Evolutionary conservation across 2,797 vertebrate genomes (phyloP).

Genomic region (Sardinella longiceps): DNA sequence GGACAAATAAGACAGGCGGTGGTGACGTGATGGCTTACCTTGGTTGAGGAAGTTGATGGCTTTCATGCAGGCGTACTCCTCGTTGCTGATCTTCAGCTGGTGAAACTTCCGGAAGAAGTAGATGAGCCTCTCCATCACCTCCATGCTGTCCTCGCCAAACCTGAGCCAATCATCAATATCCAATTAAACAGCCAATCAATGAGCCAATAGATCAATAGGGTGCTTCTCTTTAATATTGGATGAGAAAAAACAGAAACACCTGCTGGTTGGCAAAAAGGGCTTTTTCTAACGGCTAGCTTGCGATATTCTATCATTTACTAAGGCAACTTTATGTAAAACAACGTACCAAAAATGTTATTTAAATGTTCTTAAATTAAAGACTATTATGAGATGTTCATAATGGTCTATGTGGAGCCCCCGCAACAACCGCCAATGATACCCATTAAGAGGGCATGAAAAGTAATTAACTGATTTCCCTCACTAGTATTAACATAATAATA

Average conservation of each 20-base stretch:
- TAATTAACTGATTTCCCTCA: not conserved
- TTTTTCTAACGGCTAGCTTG: not conserved
- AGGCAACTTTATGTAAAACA: not conserved
- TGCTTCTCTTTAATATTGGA: not conserved
- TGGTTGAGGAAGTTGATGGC: slow-evolving; percentile 85
- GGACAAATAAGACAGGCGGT: too few species aligned
- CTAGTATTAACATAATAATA: not conserved
- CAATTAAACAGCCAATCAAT: slow-evolving; percentile 4
- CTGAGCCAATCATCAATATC: slow-evolving; percentile 54
- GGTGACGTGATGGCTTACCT: slow-evolving; percentile 60
- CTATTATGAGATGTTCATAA: not conserved
- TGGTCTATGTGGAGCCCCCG: not conserved
- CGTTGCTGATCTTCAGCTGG: slow-evolving; percentile 81
- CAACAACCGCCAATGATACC: too few species aligned
- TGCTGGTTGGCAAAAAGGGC: not conserved
- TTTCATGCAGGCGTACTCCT: slow-evolving; percentile 83
- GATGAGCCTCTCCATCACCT: slow-evolving; percentile 81
- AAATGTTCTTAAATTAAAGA: not conserved
- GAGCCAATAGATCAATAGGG: not conserved
- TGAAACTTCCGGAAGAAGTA: slow-evolving; percentile 82
- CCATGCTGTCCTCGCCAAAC: slow-evolving; percentile 84
- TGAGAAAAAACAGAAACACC: not conserved
- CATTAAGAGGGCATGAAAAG: too few species aligned
- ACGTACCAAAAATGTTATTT: too few species aligned
- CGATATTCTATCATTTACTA: not conserved